Evolutionary conservation across 2,797 vertebrate species (phyloP).

Genomic region (Gallirallus australis): DNA sequence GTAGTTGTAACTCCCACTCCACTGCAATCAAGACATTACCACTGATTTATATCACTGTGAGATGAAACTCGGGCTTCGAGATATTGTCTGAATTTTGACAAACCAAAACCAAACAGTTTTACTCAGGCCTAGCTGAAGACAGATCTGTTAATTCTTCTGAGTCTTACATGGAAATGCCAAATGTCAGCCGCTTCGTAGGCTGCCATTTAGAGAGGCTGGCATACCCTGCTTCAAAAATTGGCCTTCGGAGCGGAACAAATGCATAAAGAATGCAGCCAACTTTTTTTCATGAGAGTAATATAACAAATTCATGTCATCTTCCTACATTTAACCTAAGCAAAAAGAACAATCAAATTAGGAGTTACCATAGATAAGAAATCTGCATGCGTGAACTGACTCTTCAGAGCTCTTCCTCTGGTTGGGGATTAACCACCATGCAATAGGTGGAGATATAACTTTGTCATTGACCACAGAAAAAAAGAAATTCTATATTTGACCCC

Average conservation of each 20-base stretch:
- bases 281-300: background rate
- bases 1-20: background rate
- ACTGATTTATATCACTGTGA: background rate
- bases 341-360: background rate
- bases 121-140: background rate
- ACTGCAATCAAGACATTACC: background rate
- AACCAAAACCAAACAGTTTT: background rate
- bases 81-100: constrained; percentile 6
- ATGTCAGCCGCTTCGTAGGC: background rate
- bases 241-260: background rate
- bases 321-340: background rate
- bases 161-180: background rate
- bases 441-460: background rate
- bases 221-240: background rate
- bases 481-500: background rate
- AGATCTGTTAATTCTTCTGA: constrained; percentile 2
- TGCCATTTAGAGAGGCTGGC: background rate
- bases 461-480: background rate
- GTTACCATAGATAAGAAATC: background rate
- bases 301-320: background rate
- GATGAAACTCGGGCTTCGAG: background rate
- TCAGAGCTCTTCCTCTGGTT: background rate
- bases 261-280: background rate
- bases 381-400: background rate
- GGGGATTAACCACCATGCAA: background rate